phyloP scores from a whole-genome alignment of 2,888 invertebrate species.

The Rhimphoctona megacephalus region DNA sequence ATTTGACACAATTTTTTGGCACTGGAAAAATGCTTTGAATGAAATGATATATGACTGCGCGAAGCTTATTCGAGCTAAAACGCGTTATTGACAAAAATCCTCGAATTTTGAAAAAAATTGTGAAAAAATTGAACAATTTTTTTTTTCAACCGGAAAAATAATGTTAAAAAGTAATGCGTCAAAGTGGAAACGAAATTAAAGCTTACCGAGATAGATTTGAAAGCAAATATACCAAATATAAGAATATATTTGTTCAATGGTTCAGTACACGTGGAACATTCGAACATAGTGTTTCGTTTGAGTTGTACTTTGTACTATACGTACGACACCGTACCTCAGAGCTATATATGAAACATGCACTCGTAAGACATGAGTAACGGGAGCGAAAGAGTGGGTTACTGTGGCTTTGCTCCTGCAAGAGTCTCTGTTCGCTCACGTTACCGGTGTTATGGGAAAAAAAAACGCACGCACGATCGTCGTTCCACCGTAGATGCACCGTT shows the following conservation, averaged over 20 bases:
- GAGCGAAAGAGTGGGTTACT: constrained; percentile 72
- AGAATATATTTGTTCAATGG: neutral
- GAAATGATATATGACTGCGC: no score
- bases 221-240: neutral
- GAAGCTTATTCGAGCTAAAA: no score
- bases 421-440: constrained; percentile 22
- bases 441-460: constrained; percentile 44
- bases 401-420: constrained; percentile 64
- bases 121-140: no score
- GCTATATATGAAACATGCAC: constrained; percentile 19
- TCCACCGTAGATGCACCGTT: constrained; percentile 60
- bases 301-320: neutral
- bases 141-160: no score
- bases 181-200: neutral
- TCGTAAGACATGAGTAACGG: constrained; percentile 71
- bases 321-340: neutral
- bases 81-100: no score
- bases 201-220: neutral
- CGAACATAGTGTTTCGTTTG: neutral
- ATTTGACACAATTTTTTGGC: neutral
- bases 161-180: no score
- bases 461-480: constrained; percentile 51
- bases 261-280: neutral
- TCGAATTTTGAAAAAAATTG: no score
- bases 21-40: neutral